A percentile compares a stretch with the other conserved stretches of the same genome.
These are phyloP conservation scores for Ruditapes philippinarum DNA, from an alignment of 1,140 invertebrate species.

Conservation along the genomic window DNA sequence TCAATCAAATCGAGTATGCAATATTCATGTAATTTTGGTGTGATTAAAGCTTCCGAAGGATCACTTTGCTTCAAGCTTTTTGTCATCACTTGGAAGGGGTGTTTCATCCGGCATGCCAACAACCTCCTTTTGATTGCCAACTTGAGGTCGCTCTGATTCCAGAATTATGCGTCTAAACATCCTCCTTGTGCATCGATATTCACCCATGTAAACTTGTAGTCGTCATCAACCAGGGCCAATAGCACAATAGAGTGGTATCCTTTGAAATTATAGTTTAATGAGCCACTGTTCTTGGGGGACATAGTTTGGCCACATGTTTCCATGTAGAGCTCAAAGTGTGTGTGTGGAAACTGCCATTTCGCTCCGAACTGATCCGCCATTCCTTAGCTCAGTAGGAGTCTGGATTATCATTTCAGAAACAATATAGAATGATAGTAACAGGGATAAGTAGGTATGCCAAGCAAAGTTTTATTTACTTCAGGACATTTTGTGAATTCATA, in stretches of 20 bases:
- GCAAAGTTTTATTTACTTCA: no score
- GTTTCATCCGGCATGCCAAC: slow-evolving; percentile 70
- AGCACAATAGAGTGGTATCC: slow-evolving; percentile 36
- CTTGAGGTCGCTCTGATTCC: slow-evolving; percentile 34
- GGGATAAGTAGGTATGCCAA: no score
- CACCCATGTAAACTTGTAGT: slow-evolving; percentile 7
- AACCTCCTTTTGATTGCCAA: slow-evolving; percentile 58
- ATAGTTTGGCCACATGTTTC: slow-evolving; percentile 24
- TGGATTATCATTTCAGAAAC: no score
- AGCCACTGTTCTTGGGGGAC: slow-evolving; percentile 21
- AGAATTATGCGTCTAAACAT: slow-evolving; percentile 26
- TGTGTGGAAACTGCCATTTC: slow-evolving; percentile 25
- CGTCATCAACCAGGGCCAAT: slow-evolving; percentile 38
- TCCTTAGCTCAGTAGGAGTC: slow-evolving; percentile 23
- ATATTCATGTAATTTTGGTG: no score
- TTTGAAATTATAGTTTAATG: slow-evolving; percentile 15
- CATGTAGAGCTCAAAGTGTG: slow-evolving; percentile 2
- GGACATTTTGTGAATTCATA: no score
- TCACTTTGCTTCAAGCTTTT: no score
- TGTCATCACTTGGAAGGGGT: slow-evolving; percentile 59
- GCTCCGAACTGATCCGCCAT: background rate
- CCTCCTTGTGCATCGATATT: slow-evolving; percentile 44
- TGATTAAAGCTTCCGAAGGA: no score
- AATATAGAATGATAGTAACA: no score
- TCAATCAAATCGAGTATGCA: no score